Percentiles rank a stretch among this genome's conserved stretches.
phyloP scores from a whole-genome alignment of 2,888 invertebrate species.

The Colletes collaris region DNA sequence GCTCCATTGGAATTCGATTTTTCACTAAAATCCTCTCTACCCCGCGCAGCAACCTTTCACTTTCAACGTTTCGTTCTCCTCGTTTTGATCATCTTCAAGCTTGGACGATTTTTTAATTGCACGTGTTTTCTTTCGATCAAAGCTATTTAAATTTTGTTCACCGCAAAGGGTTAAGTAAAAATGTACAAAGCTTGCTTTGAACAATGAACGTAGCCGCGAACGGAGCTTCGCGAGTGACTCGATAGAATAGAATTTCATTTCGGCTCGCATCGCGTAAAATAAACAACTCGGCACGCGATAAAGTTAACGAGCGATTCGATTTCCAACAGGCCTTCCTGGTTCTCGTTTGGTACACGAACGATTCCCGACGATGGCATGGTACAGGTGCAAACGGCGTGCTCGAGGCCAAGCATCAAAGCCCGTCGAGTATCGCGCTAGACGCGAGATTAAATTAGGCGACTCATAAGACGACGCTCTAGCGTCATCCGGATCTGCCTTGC shows the following conservation, averaged over 20 bases:
- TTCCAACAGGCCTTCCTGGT: neutral
- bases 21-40: no score
- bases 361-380: neutral
- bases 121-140: no score
- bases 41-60: no score
- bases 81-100: neutral
- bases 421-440: slow-evolving; percentile 20
- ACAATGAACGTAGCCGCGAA: no score
- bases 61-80: neutral
- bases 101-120: no score
- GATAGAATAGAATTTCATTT: neutral
- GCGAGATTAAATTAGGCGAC: slow-evolving; percentile 70
- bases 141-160: no score
- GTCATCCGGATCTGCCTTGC: slow-evolving; percentile 59
- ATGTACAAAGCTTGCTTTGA: no score
- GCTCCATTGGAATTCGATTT: no score
- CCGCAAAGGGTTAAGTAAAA: no score
- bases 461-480: slow-evolving; percentile 53
- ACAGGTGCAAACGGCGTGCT: slow-evolving; percentile 29
- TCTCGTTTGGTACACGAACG: neutral
- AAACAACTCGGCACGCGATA: slow-evolving; percentile 16
- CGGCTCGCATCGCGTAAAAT: neutral
- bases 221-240: no score
- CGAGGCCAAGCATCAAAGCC: slow-evolving; percentile 16
- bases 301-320: neutral